These are phyloP conservation scores for Leptarthrus brevirostris DNA, from an alignment of 2,888 invertebrate genomes.

Conservation along the genomic window DNA sequence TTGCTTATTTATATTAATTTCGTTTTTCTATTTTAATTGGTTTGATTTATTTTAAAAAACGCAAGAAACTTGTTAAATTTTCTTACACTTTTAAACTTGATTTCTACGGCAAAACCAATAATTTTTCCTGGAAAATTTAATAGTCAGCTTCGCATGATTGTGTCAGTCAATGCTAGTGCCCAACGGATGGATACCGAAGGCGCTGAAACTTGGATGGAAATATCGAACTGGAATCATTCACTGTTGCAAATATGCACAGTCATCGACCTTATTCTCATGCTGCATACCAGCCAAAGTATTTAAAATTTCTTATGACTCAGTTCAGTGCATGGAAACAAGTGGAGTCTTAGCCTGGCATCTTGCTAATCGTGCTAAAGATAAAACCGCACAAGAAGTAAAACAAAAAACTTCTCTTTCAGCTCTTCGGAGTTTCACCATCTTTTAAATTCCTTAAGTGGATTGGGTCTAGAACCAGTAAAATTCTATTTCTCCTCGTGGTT, in stretches of 20 bases:
- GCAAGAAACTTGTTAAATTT: too few relatives aligned
- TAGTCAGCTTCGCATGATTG: background rate
- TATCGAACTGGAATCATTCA: constrained; percentile 22
- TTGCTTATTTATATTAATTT: too few relatives aligned
- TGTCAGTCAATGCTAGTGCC: background rate
- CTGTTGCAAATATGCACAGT: constrained; percentile 28
- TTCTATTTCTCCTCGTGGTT: background rate
- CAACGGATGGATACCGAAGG: too few relatives aligned
- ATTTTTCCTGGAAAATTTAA: too few relatives aligned
- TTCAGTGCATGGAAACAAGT: constrained; percentile 21
- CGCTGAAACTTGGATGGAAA: background rate
- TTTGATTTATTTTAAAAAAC: too few relatives aligned
- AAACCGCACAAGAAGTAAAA: constrained; percentile 12
- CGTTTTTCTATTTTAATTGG: too few relatives aligned
- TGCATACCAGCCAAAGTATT: constrained; percentile 32
- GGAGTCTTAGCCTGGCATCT: constrained; percentile 10
- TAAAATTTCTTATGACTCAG: constrained; percentile 31
- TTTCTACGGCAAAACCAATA: too few relatives aligned
- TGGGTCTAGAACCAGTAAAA: constrained; percentile 10
- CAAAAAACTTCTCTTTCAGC: background rate
- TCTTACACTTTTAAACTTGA: too few relatives aligned
- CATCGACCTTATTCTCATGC: constrained; percentile 24
- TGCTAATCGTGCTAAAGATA: constrained; percentile 41
- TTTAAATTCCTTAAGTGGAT: constrained; percentile 21
- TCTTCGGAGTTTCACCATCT: constrained; percentile 20